Evolutionary conservation across 2,113 vertebrate genomes (phyloP), one percentile per base, ranked within the genome.

Genomic region (Ailurus styani): DNA sequence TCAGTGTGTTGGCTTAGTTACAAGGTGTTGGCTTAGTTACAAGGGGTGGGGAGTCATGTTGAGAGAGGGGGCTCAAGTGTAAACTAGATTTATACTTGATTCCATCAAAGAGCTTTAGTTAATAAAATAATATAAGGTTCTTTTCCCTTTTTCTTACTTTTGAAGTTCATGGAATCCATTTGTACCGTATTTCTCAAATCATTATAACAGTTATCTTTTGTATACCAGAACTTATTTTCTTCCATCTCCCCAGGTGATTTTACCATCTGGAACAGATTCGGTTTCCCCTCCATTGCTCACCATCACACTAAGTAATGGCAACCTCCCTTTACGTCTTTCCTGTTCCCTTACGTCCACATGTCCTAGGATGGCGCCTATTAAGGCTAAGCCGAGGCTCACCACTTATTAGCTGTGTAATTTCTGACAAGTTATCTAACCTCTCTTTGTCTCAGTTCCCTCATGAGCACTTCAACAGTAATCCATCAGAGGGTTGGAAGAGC

Each of bases 251-350:
- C 77, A 92, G 81, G 81, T 97, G 96, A 88, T 94, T 96, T 97
- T 75, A 88, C 84, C 93, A 97, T 96, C 97, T 98, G 96, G 94
- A 96, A 90, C 0, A 1, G 47, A 96, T 97, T 93, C 72, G 62
- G 2, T 68, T 84, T 91, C 15, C 37, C n/a, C 29, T 95, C 60
- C 34, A 37, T 50, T 88, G 75, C 45, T 75, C 77, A 90, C 64
- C 60, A 84, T 91, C n/a, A n/a, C 64, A 14, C 66, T 81, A 57
- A 93, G 37, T 73, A 82, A 47, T 57, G 50, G 8, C 54, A 73
- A 75, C 79, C 78, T 91, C 78, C 55, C n/a, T 75, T 97, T 87
- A 29, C 31, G 50, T 85, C 52, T 77, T 90, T 95, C 13, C 37
- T 92, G 15, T 66, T 75, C 14, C 0, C 79, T 15, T 15, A 12